Conservation (phyloP, 1,140 invertebrate genomes). For the Conopomorpha cramerella region DNA sequence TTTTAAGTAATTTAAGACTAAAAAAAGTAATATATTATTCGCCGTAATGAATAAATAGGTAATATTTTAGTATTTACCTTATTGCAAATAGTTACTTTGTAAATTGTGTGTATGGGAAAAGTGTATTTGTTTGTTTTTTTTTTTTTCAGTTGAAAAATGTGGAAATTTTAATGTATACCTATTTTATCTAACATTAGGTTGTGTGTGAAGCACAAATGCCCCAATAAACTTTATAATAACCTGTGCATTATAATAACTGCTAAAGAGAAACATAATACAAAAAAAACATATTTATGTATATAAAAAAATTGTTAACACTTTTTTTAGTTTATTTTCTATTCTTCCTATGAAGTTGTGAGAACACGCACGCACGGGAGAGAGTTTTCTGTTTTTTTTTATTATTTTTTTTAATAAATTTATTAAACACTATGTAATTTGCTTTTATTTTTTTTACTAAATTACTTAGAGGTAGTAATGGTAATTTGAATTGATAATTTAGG, state of each 20-base stretch:
- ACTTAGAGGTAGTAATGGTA: no score
- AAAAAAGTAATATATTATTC: slow-evolving; percentile 36
- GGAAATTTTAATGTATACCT: no score
- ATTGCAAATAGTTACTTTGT: no score
- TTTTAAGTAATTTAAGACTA: slow-evolving; percentile 36
- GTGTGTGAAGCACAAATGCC: no score
- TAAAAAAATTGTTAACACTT: slow-evolving; percentile 31
- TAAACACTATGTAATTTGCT: slow-evolving; percentile 33
- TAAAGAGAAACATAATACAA: slow-evolving; percentile 19
- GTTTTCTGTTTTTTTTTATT: slow-evolving; percentile 39
- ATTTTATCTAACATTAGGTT: no score
- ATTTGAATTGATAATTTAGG: no score
- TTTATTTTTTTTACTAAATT: slow-evolving; percentile 20
- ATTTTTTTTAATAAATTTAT: slow-evolving; percentile 57
- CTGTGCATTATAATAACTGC: no score
- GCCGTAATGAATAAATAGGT: no score
- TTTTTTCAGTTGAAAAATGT: no score
- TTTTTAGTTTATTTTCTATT: slow-evolving; percentile 29
- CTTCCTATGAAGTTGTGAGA: slow-evolving; percentile 29
- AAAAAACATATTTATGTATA: slow-evolving; percentile 19
- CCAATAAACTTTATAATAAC: no score
- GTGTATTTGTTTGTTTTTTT: slow-evolving; percentile 30
- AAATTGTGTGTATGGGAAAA: slow-evolving; percentile 21
- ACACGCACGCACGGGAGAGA: slow-evolving; percentile 26
- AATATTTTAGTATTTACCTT: no score